phyloP scores from a whole-genome alignment of 2,113 vertebrate species.

The Phocoena phocoena region DNA sequence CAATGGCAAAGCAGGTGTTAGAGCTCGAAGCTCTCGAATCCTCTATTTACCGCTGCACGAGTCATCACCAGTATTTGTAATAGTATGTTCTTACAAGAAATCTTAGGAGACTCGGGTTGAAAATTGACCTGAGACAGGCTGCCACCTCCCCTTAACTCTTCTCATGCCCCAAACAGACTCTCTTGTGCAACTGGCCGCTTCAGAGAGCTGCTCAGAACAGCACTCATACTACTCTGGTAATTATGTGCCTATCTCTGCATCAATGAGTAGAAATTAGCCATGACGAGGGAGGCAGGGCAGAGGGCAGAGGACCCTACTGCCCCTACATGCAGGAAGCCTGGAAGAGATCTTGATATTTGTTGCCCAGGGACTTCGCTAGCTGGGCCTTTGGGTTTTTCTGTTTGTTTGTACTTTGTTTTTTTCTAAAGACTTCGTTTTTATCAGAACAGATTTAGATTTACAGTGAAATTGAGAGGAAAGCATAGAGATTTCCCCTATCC shows the following conservation, averaged over 20 bases:
- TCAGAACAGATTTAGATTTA: not conserved
- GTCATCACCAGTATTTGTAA: not conserved
- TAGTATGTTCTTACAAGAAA: not conserved
- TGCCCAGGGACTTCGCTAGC: not conserved
- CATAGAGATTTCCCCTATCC: not conserved
- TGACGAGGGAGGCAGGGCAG: not conserved
- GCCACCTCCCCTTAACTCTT: not conserved
- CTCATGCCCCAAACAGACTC: not conserved
- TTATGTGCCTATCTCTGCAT: not conserved
- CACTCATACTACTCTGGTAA: not conserved
- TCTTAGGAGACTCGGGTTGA: not conserved
- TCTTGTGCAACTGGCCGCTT: not conserved
- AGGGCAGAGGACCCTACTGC: not conserved
- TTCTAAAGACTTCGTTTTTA: not conserved
- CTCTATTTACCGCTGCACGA: not conserved
- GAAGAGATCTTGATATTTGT: not conserved
- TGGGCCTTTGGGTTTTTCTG: not conserved
- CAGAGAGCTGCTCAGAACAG: not conserved
- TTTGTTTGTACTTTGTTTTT: not conserved
- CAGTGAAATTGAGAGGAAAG: not conserved
- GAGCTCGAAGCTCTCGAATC: not conserved
- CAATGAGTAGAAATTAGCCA: not conserved
- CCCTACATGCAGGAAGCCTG: not conserved
- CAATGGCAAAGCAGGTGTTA: not conserved
- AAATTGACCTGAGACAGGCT: slow-evolving; percentile 43